Conservation (phyloP, 2,888 invertebrate genomes). For the Lordiphosa andalusiaca region DNA sequence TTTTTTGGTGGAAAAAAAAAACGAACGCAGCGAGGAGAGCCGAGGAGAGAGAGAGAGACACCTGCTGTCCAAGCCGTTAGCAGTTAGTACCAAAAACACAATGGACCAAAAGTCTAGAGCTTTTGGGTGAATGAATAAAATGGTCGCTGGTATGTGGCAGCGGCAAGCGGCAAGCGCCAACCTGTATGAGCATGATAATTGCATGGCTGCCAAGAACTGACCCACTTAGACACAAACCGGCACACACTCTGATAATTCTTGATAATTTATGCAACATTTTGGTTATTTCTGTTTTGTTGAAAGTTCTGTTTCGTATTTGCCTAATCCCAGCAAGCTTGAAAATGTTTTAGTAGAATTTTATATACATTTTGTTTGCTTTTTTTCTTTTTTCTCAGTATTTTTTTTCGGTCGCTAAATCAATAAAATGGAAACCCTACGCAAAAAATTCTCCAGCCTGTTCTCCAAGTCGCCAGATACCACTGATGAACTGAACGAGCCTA, state of each 20-base stretch:
- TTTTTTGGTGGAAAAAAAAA: slow-evolving; percentile 24
- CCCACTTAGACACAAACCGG: slow-evolving; percentile 48
- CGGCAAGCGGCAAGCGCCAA: slow-evolving; percentile 15
- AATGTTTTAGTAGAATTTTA: slow-evolving; percentile 2
- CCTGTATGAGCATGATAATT: slow-evolving; percentile 62
- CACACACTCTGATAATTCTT: slow-evolving; percentile 28
- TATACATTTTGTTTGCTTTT: not conserved
- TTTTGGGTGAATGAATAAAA: slow-evolving; percentile 11
- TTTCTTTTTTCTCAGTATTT: slow-evolving; percentile 3
- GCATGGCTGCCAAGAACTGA: slow-evolving; percentile 51
- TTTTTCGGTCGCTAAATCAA: slow-evolving; percentile 1
- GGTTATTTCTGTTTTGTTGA: slow-evolving; percentile 29
- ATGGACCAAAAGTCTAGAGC: slow-evolving; percentile 40
- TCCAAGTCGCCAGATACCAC: not conserved
- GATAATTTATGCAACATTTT: slow-evolving; percentile 55
- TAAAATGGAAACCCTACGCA: slow-evolving; percentile 36
- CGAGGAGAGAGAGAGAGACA: slow-evolving; percentile 52
- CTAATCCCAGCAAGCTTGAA: slow-evolving; percentile 15
- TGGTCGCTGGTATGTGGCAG: slow-evolving; percentile 19
- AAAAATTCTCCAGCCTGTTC: slow-evolving; percentile 10
- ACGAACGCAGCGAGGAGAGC: slow-evolving; percentile 30
- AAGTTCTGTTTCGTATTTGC: slow-evolving; percentile 32
- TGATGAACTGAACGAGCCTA: slow-evolving; percentile 5
- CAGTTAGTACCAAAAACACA: slow-evolving; percentile 32
- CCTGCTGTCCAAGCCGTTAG: slow-evolving; percentile 56